These are phyloP conservation scores for Tetrax tetrax DNA, from an alignment of 2,113 vertebrate genomes.

Conservation along the genomic window DNA sequence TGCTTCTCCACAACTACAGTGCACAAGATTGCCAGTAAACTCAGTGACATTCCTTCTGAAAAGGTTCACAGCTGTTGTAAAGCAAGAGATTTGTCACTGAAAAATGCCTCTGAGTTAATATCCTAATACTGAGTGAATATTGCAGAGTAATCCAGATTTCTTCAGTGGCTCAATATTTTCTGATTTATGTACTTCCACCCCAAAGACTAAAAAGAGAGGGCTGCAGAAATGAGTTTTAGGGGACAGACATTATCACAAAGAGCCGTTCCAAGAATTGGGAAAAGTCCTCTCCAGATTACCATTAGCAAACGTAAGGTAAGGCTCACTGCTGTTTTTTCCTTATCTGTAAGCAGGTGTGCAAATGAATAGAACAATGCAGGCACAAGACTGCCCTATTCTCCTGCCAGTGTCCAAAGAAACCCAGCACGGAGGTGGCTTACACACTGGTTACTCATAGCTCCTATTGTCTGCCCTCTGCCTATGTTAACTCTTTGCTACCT, in stretches of 20 bases:
- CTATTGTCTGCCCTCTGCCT: constrained; percentile 13
- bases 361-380: constrained; percentile 69
- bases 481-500: constrained; percentile 45
- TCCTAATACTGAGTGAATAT: not conserved
- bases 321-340: not conserved
- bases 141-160: not conserved
- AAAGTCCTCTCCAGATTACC: constrained; percentile 1
- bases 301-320: constrained; percentile 31
- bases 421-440: constrained; percentile 33
- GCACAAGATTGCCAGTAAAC: not conserved
- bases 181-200: not conserved
- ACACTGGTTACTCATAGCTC: constrained; percentile 54
- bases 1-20: not conserved
- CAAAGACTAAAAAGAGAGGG: not conserved
- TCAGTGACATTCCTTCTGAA: not conserved
- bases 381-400: constrained; percentile 17
- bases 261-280: constrained; percentile 13
- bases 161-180: not conserved
- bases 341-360: constrained; percentile 71
- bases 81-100: not conserved
- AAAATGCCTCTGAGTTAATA: not conserved
- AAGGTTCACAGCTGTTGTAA: not conserved
- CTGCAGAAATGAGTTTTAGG: not conserved
- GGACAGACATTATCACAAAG: not conserved
- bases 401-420: constrained; percentile 47